Evolutionary conservation across 2,888 invertebrate species (phyloP).

Genomic region (Hirtodrosophila histrioides): DNA sequence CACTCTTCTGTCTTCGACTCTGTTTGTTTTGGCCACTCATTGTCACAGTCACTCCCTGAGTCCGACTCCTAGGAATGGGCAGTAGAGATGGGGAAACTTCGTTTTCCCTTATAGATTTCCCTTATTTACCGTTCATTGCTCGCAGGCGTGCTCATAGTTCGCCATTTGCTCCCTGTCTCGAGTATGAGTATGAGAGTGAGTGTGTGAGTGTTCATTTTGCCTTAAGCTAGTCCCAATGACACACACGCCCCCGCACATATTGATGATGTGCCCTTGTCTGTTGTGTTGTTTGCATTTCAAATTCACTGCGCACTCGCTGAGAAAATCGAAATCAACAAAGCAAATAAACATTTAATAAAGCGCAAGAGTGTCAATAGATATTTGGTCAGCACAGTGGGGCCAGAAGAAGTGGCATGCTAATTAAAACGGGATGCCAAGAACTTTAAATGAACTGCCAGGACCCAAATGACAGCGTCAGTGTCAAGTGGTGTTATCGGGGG

Average conservation of each 20-base stretch:
- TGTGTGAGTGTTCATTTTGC: slow-evolving; percentile 22
- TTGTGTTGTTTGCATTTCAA: slow-evolving; percentile 72
- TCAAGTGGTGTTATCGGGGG: slow-evolving; percentile 20
- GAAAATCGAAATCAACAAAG: slow-evolving; percentile 78
- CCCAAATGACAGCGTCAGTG: slow-evolving; percentile 53
- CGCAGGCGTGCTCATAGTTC: slow-evolving; percentile 56
- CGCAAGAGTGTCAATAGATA: slow-evolving; percentile 74
- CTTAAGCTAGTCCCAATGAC: slow-evolving; percentile 41
- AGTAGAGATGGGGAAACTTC: background rate
- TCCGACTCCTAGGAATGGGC: background rate
- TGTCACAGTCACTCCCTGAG: slow-evolving; percentile 23
- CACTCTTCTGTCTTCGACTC: slow-evolving; percentile 6
- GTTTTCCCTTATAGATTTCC: slow-evolving; percentile 31
- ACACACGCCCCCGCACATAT: slow-evolving; percentile 10
- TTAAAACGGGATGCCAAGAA: slow-evolving; percentile 63
- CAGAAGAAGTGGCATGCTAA: slow-evolving; percentile 57
- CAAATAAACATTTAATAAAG: slow-evolving; percentile 78
- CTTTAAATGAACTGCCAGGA: slow-evolving; percentile 75
- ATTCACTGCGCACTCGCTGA: slow-evolving; percentile 69
- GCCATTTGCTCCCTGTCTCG: slow-evolving; percentile 14
- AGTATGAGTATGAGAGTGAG: slow-evolving; percentile 1
- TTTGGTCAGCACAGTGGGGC: slow-evolving; percentile 29
- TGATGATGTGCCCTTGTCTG: slow-evolving; percentile 17
- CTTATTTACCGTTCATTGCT: slow-evolving; percentile 56
- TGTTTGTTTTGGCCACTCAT: slow-evolving; percentile 48